These are phyloP conservation scores for Agrotis exclamationis DNA, from an alignment of 2,888 invertebrate genomes.

Conservation along the genomic window DNA sequence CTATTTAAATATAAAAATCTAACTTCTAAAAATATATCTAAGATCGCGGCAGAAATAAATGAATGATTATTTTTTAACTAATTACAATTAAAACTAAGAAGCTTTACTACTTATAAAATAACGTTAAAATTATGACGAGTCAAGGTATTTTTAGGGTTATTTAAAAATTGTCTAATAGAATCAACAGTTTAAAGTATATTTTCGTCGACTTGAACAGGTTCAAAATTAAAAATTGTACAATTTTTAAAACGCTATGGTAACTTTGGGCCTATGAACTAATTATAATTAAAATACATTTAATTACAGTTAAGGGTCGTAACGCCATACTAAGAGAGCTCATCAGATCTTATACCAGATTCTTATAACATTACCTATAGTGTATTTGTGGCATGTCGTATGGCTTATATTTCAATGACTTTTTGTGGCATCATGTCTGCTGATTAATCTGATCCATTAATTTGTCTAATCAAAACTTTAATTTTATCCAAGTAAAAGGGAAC, in stretches of 20 bases:
- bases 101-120: slow-evolving; percentile 80
- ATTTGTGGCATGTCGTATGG: slow-evolving; percentile 79
- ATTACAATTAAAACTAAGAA: slow-evolving; percentile 71
- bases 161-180: slow-evolving; percentile 63
- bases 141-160: slow-evolving; percentile 64
- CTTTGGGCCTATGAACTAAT: slow-evolving; percentile 82
- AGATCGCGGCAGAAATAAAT: slow-evolving; percentile 57
- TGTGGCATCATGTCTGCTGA: slow-evolving; percentile 67
- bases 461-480: background rate
- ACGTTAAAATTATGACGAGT: slow-evolving; percentile 76
- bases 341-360: slow-evolving; percentile 62
- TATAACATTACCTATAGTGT: slow-evolving; percentile 41
- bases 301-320: slow-evolving; percentile 61
- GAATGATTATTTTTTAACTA: slow-evolving; percentile 65
- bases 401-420: slow-evolving; percentile 67
- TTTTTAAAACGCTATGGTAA: slow-evolving; percentile 84
- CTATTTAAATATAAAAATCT: slow-evolving; percentile 64
- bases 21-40: slow-evolving; percentile 62
- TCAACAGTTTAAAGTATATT: slow-evolving; percentile 65
- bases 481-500: background rate
- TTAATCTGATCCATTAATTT: slow-evolving; percentile 33
- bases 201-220: slow-evolving; percentile 65
- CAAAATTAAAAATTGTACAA: slow-evolving; percentile 81
- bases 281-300: slow-evolving; percentile 71
- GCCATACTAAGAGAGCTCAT: slow-evolving; percentile 65